Conservation (phyloP, 2,113 vertebrate genomes). For the Strix aluco region DNA sequence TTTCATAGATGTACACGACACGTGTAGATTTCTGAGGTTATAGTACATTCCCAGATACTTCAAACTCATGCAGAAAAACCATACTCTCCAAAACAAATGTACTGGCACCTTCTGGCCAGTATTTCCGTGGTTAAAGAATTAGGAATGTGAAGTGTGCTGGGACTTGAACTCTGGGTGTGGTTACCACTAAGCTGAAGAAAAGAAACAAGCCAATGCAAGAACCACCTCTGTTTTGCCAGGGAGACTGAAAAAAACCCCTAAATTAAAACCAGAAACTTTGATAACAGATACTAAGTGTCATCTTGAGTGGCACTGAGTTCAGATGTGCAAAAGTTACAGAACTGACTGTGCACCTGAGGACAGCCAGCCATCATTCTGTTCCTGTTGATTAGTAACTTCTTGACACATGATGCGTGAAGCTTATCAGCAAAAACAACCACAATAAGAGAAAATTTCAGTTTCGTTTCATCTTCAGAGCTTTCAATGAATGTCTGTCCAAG, state of each 20-base stretch:
- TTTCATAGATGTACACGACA: not conserved
- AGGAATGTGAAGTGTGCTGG: not conserved
- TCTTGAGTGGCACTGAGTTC: not conserved
- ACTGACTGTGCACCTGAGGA: not conserved
- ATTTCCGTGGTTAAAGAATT: not conserved
- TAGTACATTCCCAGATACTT: not conserved
- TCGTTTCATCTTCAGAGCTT: not conserved
- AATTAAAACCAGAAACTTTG: not conserved
- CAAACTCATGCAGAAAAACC: not conserved
- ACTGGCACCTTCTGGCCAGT: not conserved
- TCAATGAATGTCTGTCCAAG: not conserved
- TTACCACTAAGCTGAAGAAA: not conserved
- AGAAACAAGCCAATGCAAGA: slow-evolving; percentile 20
- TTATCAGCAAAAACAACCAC: not conserved
- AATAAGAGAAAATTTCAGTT: not conserved
- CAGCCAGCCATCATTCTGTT: not conserved
- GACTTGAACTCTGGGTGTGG: slow-evolving; percentile 17
- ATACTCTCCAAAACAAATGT: not conserved
- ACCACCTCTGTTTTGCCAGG: not conserved
- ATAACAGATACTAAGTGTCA: not conserved
- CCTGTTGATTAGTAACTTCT: not conserved
- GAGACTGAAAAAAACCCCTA: not conserved
- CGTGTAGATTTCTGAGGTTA: not conserved
- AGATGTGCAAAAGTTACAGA: not conserved
- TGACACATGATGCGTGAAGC: not conserved